Base-by-base conservation (phyloP, 2,797 vertebrate species). In the Mus minutoides region DNA sequence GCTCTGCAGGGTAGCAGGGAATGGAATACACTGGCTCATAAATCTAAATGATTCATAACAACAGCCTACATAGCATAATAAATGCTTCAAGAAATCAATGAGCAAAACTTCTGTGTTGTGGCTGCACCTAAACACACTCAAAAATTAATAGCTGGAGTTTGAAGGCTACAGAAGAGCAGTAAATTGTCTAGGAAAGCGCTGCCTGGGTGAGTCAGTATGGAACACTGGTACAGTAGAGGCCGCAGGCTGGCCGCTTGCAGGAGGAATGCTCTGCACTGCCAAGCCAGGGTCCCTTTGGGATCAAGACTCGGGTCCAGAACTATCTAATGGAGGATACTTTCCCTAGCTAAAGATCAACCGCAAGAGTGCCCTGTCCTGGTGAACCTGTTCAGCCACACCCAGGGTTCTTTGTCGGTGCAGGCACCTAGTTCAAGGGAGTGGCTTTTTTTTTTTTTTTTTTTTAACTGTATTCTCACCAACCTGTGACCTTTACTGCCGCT, bases 61-160 rank as follows among this genome's bases (percentile, higher is more conserved):
- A 52, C 58, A 92, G 31, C 46, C 69, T 64, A 58, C 19, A 76
- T 29, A 31, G 76, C 43, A 19, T 73, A 88, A 93, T 73, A 94
- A 94, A 92, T 73, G 77, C 90, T 91, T 91, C 86, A 0, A 84
- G 89, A 95, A 97, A 91, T 94, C 95, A 91, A 78, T 91, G 91
- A 77, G 62, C 56, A 89, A 86, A 96, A 90, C 31, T 21, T 92
- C 26, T 1, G 2, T 43, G 58, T 84, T 92, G 71, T 46, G 62
- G 75, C 84, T 67, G 37, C 13, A 24, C 76, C 69, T 77, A 58
- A 87, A 91, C 88, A 75, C 54, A 22, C 37, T 88, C 17, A n/a
- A 84, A 92, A 92, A 86, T 93, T 73, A 92, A 83, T 84, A 91
- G 94, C 91, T 84, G 46, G 24, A 43, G 49, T 88, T 80, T 13